Percentiles rank a stretch among this genome's conserved stretches.
phyloP scores from a whole-genome alignment of 1,140 invertebrate genomes.

The Phymorhynchus buccinoides region DNA sequence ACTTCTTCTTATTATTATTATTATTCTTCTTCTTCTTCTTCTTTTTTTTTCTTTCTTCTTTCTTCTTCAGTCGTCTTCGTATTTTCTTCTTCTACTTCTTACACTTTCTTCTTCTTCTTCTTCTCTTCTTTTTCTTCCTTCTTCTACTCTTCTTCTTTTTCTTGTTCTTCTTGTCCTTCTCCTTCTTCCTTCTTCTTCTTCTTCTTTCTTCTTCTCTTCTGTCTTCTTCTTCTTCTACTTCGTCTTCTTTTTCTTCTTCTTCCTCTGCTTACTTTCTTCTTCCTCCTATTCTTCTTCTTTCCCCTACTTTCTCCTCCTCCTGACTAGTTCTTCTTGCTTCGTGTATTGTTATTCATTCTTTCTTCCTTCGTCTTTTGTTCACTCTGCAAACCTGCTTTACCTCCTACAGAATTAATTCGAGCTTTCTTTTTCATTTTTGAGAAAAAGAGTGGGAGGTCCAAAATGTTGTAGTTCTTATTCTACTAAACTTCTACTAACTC shows the following conservation, averaged over 20 bases:
- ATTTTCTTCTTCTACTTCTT: no score
- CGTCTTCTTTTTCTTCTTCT: neutral
- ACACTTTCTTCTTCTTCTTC: neutral
- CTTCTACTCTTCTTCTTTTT: neutral
- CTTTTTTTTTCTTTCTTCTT: neutral
- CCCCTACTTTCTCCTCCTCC: no score
- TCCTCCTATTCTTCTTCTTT: neutral
- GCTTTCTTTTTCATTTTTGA: no score
- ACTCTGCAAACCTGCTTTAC: no score
- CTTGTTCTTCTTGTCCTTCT: neutral
- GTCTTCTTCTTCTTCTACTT: neutral
- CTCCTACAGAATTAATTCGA: no score
- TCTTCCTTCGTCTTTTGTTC: neutral
- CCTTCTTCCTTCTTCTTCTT: neutral
- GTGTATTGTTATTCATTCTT: neutral
- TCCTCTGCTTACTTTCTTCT: neutral
- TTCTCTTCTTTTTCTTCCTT: neutral
- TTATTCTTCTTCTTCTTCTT: neutral
- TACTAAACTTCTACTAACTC: no score
- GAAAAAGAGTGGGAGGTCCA: neutral
- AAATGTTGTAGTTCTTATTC: neutral
- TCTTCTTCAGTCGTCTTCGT: no score
- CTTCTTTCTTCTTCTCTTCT: neutral
- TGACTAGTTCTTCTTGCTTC: neutral
- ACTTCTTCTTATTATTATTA: neutral